phyloP scores from a whole-genome alignment of 35 echinoderm and acorn worm species.

The Amphiura filiformis region DNA sequence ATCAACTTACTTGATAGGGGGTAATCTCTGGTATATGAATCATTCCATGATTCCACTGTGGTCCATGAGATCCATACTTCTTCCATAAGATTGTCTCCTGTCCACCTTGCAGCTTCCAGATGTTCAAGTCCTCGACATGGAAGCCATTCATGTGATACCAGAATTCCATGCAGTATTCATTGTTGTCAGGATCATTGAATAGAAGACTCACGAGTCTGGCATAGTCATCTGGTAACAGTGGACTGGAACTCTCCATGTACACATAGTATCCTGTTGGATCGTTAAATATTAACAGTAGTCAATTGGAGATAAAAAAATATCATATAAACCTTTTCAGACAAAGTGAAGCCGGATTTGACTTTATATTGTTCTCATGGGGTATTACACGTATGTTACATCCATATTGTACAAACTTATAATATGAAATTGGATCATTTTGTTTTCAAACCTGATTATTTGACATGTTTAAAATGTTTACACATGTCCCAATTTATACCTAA shows the following conservation, averaged over 20 bases:
- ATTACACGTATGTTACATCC: background rate
- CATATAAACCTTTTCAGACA: background rate
- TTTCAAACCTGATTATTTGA: too few species aligned
- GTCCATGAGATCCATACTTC: slow-evolving; percentile 44
- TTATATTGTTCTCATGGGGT: background rate
- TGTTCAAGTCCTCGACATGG: slow-evolving; percentile 46
- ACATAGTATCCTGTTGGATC: slow-evolving; percentile 63
- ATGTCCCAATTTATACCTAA: too few species aligned
- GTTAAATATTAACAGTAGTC: background rate
- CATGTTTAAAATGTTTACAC: too few species aligned
- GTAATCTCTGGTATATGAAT: background rate
- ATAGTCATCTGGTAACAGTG: slow-evolving; percentile 13
- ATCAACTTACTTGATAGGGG: too few species aligned
- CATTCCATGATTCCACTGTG: slow-evolving; percentile 58
- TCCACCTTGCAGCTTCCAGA: slow-evolving; percentile 39
- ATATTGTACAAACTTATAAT: too few species aligned
- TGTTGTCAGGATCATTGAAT: background rate
- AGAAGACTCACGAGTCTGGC: slow-evolving; percentile 48
- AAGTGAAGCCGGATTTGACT: too few species aligned
- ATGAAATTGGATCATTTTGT: too few species aligned
- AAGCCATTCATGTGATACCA: slow-evolving; percentile 91
- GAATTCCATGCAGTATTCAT: slow-evolving; percentile 75
- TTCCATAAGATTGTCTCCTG: slow-evolving; percentile 33
- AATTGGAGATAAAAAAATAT: background rate
- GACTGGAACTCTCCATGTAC: slow-evolving; percentile 54